Conservation (phyloP, 2,113 vertebrate genomes). For the Sinocyclocheilus grahami region DNA sequence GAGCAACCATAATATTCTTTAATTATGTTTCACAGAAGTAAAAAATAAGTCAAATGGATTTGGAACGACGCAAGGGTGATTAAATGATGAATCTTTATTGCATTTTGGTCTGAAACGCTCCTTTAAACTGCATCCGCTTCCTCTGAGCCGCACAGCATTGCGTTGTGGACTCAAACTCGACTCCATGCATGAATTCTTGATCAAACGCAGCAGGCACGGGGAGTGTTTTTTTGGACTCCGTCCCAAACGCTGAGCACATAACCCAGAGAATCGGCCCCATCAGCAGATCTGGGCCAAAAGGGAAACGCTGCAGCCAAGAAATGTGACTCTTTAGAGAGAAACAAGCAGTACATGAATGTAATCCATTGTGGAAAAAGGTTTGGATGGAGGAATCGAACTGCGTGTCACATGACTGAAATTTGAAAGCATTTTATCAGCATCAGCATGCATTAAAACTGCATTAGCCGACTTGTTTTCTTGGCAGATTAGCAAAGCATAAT, state of each 20-base stretch:
- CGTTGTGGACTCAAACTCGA: neutral
- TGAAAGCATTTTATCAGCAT: neutral
- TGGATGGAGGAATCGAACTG: neutral
- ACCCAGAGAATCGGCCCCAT: slow-evolving; percentile 39
- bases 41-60: neutral
- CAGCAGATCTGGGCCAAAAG: slow-evolving; percentile 40
- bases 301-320: slow-evolving; percentile 19
- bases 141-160: neutral
- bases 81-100: neutral
- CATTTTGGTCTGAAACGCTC: neutral
- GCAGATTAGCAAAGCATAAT: neutral
- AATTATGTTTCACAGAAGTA: neutral
- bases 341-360: slow-evolving; percentile 2
- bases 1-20: neutral
- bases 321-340: neutral
- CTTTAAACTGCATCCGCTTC: neutral
- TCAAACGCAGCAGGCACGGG: slow-evolving; percentile 42
- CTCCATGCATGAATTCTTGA: slow-evolving; percentile 44
- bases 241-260: slow-evolving; percentile 33
- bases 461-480: neutral
- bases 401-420: neutral
- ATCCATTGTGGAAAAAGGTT: neutral
- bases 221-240: slow-evolving; percentile 15
- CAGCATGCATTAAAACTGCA: neutral
- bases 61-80: neutral